Evolutionary conservation across 2,888 invertebrate species (phyloP).

Genomic region (Erynnis tages): DNA sequence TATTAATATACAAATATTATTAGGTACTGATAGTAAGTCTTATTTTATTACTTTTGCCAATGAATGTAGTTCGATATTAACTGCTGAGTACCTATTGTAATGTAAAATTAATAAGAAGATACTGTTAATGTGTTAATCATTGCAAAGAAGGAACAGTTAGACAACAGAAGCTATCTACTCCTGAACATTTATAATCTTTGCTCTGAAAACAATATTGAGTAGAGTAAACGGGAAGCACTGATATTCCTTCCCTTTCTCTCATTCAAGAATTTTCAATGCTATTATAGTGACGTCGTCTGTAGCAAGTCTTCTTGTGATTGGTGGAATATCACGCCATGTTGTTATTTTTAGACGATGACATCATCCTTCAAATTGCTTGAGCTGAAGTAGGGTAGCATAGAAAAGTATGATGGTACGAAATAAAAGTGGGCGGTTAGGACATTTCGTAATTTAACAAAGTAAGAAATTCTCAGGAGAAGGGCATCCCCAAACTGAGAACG

Average conservation of each 20-base stretch:
- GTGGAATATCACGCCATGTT: conserved; percentile 65
- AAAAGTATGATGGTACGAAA: conserved; percentile 49
- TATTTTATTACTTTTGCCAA: no score
- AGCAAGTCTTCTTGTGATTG: conserved; percentile 49
- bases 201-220: no score
- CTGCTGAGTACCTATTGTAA: no score
- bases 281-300: conserved; percentile 59
- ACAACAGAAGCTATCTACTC: no score
- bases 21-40: no score
- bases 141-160: no score
- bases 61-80: no score
- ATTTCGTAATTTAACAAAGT: conserved; percentile 46
- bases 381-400: conserved; percentile 43
- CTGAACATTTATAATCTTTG: no score
- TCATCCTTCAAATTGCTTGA: conserved; percentile 62
- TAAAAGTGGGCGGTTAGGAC: conserved; percentile 54
- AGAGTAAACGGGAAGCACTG: neutral
- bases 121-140: no score
- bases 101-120: no score
- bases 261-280: conserved; percentile 25
- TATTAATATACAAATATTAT: no score
- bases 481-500: conserved; percentile 72
- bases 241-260: conserved; percentile 17
- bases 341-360: conserved; percentile 64
- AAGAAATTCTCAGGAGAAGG: conserved; percentile 68